Evolutionary conservation across 2,888 invertebrate species (phyloP), one percentile per base, ranked within the genome.

Genomic region (Chirona hameri): DNA sequence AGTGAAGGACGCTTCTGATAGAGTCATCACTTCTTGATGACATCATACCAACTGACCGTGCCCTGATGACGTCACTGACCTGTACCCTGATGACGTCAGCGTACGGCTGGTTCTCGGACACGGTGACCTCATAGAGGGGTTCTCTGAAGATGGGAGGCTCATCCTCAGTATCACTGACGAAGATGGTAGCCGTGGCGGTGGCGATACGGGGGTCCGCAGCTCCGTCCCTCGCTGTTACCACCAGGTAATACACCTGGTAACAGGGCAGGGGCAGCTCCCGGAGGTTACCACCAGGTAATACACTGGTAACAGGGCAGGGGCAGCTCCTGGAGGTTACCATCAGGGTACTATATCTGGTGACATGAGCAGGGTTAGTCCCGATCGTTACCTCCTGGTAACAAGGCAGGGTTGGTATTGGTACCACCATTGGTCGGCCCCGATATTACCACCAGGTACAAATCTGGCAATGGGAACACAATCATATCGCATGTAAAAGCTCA

Each of bases 211-310:
- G 93, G 90, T 96, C 95, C 0, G 93, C 91, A 0, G 95, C 96
- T 31, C 95, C 94, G 87, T 97, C 97, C 87, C 92, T 93, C 0
- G 96, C 96, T 0, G 95, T 96, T 15, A 96, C 95, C 76, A 95
- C 95, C 88, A 96, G 94, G 84, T 91, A 91, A 87, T 94, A 93
- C 79, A 92, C 92, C 93, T 93, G 88, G 4, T 88, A 86, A 83
- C 55, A 83, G 52, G 52, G 10, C 52, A 52, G 52, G 18, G 52
- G 18, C 18, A 7, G 12, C 96, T 0, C n/a, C n/a, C n/a, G n/a
- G n/a, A n/a, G n/a, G 95, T 96, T 15, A 96, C 95, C 76, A 95
- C 95, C 88, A 96, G 94, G 84, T 91, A 91, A 87, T 94, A 93
- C 79, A 92, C 92, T 93, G 88, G 4, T 88, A 86, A 83, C 55